A percentile compares a stretch with the other conserved stretches of the same genome.
Evolutionary conservation across 2,888 invertebrate species (phyloP).

Genomic region (Pammene fasciana): DNA sequence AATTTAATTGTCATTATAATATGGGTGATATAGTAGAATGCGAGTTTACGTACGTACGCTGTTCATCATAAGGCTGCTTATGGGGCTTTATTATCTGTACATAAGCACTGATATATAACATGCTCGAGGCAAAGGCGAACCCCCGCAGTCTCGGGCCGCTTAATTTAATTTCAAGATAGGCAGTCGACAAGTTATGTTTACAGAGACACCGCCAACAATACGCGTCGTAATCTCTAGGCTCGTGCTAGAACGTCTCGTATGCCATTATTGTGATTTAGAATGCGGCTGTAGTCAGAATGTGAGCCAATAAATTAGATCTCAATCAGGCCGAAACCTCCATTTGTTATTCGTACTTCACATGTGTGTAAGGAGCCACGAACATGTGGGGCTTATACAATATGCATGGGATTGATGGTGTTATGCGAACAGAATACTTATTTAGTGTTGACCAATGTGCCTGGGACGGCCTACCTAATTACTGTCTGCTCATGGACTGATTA

Average conservation of each 20-base stretch:
- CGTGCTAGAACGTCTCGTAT: conserved; percentile 65
- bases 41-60: conserved; percentile 4
- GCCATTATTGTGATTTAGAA: conserved; percentile 77
- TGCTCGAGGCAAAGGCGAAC: conserved; percentile 31
- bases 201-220: conserved; percentile 58
- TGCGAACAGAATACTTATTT: conserved; percentile 26
- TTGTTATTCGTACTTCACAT: conserved; percentile 62
- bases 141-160: conserved; percentile 33
- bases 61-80: conserved; percentile 18
- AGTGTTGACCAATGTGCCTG: conserved; percentile 20
- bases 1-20: conserved; percentile 8
- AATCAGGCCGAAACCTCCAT: conserved; percentile 75
- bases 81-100: conserved; percentile 30
- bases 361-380: conserved; percentile 43
- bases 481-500: too few species aligned
- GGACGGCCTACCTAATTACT: neutral
- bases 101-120: conserved; percentile 30
- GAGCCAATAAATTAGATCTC: conserved; percentile 80
- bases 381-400: conserved; percentile 44
- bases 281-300: conserved; percentile 72
- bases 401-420: conserved; percentile 42
- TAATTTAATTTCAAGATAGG: conserved; percentile 43
- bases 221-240: conserved; percentile 62
- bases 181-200: conserved; percentile 48
- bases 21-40: conserved; percentile 3